Evolutionary conservation across 2,888 invertebrate genomes (phyloP), one percentile per base, ranked within the genome.

Genomic region (Drosophila paranaensis): DNA sequence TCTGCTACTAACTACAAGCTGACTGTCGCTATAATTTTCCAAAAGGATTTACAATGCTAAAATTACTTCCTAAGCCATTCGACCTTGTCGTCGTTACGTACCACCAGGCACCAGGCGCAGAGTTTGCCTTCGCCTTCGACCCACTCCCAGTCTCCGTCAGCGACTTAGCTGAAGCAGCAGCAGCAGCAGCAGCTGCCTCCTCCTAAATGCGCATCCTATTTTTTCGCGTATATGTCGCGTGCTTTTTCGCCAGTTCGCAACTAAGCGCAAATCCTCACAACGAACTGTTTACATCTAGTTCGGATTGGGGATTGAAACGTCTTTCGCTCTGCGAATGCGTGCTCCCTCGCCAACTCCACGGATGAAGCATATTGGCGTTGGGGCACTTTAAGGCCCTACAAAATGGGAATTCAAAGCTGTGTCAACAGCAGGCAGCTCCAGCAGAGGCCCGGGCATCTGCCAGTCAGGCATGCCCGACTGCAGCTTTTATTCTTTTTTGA

Each of bases 61-160:
- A 85, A 89, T 85, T 89, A 85, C 85, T 85, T 85, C 84, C 88
- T 83, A 88, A 87, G 87, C 89, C 83, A 83, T 88, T 82, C 83
- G 81, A 88, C 86, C 83, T 86, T 83, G 88, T 85, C 85, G 80
- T 64, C 86, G 74, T 74, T 85, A 76, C 77, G 68, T 80, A 74
- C 69, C 50, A 48, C n/a, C 48, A 46, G 33, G 65, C 80, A 69
- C 35, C 67, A 33, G 55, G 43, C 30, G 11, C 46, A 51, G 64
- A 66, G 45, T 30, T 14, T 14, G 48, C 20, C 33, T 14, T 56
- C 37, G 39, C 67, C 54, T 27, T 45, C 14, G 58, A 20, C 39
- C n/a, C n/a, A 6, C 10, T 6, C 53, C 14, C 53, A 6, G 37
- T 6, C 53, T 14, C 35, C 13, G 16, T 4, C 14, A 14, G n/a